Evolutionary conservation across 2,113 vertebrate genomes (phyloP).

Genomic region (Lampris incognitus): DNA sequence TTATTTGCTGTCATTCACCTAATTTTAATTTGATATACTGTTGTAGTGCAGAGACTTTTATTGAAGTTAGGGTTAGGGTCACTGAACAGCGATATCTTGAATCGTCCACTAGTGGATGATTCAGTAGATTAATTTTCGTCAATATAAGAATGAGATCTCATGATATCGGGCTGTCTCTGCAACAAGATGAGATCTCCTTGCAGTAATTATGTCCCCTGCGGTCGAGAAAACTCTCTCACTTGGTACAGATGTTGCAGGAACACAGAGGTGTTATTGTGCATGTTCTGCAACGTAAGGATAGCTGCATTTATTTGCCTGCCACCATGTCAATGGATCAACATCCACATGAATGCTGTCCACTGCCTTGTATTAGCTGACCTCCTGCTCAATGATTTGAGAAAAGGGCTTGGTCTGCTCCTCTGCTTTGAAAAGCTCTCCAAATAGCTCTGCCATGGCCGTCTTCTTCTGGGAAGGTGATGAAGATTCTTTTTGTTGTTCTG

Average conservation of each 20-base stretch:
- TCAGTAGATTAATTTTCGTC: too few species aligned
- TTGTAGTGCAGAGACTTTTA: too few species aligned
- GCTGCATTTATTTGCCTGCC: not conserved
- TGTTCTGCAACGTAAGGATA: conserved; percentile 11
- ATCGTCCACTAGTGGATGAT: too few species aligned
- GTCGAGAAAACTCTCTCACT: too few species aligned
- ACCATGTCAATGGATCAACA: not conserved
- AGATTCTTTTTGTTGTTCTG: conserved; percentile 11
- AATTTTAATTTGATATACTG: too few species aligned
- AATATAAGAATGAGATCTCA: too few species aligned
- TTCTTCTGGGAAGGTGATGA: conserved; percentile 17
- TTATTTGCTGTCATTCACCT: too few species aligned
- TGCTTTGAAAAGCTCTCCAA: conserved; percentile 26
- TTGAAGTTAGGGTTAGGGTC: too few species aligned
- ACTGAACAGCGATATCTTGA: too few species aligned
- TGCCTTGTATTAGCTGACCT: conserved; percentile 18
- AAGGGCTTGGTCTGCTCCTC: conserved; percentile 18
- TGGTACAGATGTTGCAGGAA: too few species aligned
- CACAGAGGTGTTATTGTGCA: not conserved
- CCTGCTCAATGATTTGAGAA: conserved; percentile 18
- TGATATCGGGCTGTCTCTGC: not conserved
- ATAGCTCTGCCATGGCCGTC: conserved; percentile 21
- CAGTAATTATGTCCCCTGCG: conserved; percentile 1
- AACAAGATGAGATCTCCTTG: conserved; percentile 7
- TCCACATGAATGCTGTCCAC: conserved; percentile 15